These are phyloP conservation scores for Motacilla alba DNA, from an alignment of 2,113 vertebrate species.

Conservation along the genomic window DNA sequence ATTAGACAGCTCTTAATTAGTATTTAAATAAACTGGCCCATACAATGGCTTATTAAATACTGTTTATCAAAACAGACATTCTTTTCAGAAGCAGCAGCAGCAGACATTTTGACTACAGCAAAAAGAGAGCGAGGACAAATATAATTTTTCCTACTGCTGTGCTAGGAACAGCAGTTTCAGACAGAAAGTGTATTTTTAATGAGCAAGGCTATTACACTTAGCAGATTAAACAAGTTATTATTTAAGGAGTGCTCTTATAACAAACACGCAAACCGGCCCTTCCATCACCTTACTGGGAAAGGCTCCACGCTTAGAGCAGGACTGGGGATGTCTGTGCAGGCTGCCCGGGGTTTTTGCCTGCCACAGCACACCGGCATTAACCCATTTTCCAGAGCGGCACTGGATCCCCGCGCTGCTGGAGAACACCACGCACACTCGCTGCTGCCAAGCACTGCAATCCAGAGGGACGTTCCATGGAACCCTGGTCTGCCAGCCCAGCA, in stretches of 20 bases:
- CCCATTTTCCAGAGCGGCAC: accelerated
- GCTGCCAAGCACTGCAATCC: not conserved
- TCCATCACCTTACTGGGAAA: not conserved
- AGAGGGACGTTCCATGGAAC: not conserved
- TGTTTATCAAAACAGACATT: conserved; percentile 65
- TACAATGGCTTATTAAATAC: conserved; percentile 65
- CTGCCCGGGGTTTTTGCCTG: not conserved
- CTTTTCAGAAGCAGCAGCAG: conserved; percentile 62
- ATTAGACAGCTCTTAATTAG: conserved; percentile 63
- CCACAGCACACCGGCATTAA: not conserved
- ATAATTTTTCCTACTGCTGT: conserved; percentile 1
- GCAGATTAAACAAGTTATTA: not conserved
- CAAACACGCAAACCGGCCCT: not conserved
- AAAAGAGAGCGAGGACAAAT: conserved; percentile 43
- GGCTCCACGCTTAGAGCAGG: not conserved
- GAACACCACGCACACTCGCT: not conserved
- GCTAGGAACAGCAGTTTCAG: conserved; percentile 17
- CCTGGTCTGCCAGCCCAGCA: not conserved
- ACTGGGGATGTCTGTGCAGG: not conserved
- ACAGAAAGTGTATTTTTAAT: conserved; percentile 20
- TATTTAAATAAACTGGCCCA: conserved; percentile 51
- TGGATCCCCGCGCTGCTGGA: not conserved
- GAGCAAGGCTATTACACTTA: not conserved
- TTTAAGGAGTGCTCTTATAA: not conserved
- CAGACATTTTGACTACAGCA: conserved; percentile 63